Percentiles rank a stretch among this genome's conserved stretches.
Conservation (phyloP, 2,888 invertebrate genomes). For the Hermaeophaga mercurialis region DNA sequence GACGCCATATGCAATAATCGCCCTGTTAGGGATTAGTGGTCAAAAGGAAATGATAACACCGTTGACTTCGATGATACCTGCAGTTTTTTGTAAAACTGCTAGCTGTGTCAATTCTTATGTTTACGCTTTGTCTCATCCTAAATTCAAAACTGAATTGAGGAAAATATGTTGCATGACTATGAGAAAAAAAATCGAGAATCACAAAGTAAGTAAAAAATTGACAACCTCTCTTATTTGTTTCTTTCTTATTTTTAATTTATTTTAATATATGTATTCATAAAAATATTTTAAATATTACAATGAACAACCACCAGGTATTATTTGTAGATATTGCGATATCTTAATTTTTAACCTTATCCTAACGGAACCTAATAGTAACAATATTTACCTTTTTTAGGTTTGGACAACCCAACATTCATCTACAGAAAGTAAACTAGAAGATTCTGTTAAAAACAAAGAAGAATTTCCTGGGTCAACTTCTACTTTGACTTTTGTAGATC, state of each 20-base stretch:
- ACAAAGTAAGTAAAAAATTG: slow-evolving; percentile 1
- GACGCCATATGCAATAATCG: slow-evolving; percentile 81
- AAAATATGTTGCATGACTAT: slow-evolving; percentile 27
- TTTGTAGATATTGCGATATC: too few species aligned
- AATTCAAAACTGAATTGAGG: slow-evolving; percentile 66
- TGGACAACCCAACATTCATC: slow-evolving; percentile 53
- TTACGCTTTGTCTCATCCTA: slow-evolving; percentile 80
- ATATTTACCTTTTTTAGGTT: slow-evolving; percentile 21
- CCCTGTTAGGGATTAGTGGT: slow-evolving; percentile 74
- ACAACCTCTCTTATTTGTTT: not conserved
- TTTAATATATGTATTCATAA: not conserved
- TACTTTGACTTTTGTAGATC: not conserved
- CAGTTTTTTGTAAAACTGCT: slow-evolving; percentile 79
- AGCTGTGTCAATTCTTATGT: slow-evolving; percentile 82
- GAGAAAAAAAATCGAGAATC: slow-evolving; percentile 7
- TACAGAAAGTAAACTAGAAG: slow-evolving; percentile 25
- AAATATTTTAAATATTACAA: too few species aligned
- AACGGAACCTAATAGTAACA: too few species aligned
- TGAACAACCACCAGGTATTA: too few species aligned
- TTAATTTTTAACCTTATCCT: too few species aligned
- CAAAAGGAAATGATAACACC: slow-evolving; percentile 70
- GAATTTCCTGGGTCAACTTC: not conserved
- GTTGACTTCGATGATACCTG: slow-evolving; percentile 74
- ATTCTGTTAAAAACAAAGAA: slow-evolving; percentile 18
- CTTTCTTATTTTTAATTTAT: not conserved